Evolutionary conservation across 1,140 invertebrate genomes (phyloP).

Genomic region (Drosophila tani): DNA sequence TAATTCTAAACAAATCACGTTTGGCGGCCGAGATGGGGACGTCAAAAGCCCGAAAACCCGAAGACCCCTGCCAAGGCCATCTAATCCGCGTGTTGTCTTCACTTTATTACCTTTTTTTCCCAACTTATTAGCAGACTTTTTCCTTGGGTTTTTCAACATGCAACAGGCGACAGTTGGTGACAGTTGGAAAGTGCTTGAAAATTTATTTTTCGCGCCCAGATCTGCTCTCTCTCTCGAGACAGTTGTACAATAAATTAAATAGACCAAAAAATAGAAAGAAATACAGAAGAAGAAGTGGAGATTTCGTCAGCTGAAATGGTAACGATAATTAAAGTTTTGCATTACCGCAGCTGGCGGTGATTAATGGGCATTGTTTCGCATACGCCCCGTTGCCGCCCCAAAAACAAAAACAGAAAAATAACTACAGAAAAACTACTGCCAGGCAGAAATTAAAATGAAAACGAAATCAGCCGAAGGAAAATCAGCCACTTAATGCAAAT

Average conservation of each 20-base stretch:
- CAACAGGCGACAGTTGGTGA: constrained; percentile 28
- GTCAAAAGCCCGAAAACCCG: constrained; percentile 11
- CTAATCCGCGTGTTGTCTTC: constrained; percentile 29
- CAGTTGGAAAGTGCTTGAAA: constrained; percentile 50
- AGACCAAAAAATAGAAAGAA: constrained; percentile 56
- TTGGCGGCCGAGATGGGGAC: constrained; percentile 30
- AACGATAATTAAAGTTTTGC: constrained; percentile 72
- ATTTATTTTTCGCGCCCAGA: constrained; percentile 35
- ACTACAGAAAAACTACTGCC: constrained; percentile 8
- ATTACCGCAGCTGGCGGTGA: constrained; percentile 59
- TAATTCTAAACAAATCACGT: constrained; percentile 70
- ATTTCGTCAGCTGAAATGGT: constrained; percentile 70
- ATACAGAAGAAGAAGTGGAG: constrained; percentile 6
- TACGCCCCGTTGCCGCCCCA: constrained; percentile 55
- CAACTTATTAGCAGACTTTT: constrained; percentile 2
- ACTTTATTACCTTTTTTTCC: constrained; percentile 10
- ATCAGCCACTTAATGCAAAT: constrained; percentile 76
- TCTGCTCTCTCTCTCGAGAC: constrained; percentile 14
- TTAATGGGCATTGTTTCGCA: constrained; percentile 75
- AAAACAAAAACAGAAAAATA: background rate
- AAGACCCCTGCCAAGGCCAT: constrained; percentile 58
- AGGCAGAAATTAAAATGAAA: constrained; percentile 37
- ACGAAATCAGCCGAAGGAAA: constrained; percentile 48
- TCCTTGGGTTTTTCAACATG: constrained; percentile 20
- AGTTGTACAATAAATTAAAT: constrained; percentile 65